These are phyloP conservation scores for Sardinella longiceps DNA, from an alignment of 2,797 vertebrate genomes.

Conservation along the genomic window DNA sequence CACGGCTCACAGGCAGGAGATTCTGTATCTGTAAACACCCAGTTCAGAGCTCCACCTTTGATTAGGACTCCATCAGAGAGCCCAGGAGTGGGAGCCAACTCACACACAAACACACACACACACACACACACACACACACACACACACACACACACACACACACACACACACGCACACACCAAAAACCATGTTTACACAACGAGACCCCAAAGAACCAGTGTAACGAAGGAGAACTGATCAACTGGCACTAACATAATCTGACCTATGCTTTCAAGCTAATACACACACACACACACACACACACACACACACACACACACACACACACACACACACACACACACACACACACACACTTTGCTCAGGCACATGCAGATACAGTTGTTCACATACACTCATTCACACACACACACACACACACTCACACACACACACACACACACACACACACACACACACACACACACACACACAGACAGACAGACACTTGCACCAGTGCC, in stretches of 20 bases:
- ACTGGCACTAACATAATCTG: slow-evolving; percentile 42
- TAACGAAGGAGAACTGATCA: slow-evolving; percentile 45
- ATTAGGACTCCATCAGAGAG: slow-evolving; percentile 4
- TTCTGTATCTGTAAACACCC: neutral
- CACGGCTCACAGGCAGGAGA: neutral
- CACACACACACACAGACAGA: neutral
- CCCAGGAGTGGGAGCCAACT: neutral
- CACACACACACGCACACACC: neutral
- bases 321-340: neutral
- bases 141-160: neutral
- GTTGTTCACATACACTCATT: neutral
- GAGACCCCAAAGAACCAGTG: slow-evolving; percentile 16
- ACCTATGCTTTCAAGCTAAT: slow-evolving; percentile 55
- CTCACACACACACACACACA: neutral
- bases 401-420: neutral
- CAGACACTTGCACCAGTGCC: slow-evolving; percentile 15
- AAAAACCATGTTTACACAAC: slow-evolving; percentile 47
- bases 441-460: neutral
- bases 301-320: neutral
- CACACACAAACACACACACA: neutral
- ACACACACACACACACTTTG: neutral
- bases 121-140: neutral
- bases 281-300: neutral
- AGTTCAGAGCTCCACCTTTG: neutral
- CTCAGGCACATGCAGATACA: neutral